Evolutionary conservation across 2,113 vertebrate genomes (phyloP).

Genomic region (Brienomyrus brachyistius): DNA sequence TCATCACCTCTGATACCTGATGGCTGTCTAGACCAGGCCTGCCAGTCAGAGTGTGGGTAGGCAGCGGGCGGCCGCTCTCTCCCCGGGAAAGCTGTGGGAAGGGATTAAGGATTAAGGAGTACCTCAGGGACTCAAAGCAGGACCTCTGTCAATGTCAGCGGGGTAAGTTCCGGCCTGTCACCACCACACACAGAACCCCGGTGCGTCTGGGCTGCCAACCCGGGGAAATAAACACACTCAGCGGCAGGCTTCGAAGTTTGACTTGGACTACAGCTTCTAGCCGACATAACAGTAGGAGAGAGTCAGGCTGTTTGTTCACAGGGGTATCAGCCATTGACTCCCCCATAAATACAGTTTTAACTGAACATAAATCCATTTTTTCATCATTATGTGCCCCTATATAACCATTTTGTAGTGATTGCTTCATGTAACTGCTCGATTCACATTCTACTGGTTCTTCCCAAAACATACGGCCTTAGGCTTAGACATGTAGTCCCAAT

Average conservation of each 20-base stretch:
- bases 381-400: neutral
- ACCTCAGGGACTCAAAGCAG: neutral
- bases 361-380: neutral
- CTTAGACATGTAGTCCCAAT: neutral
- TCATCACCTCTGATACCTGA: neutral
- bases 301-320: neutral
- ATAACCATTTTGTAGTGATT: neutral
- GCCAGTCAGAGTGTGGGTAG: slow-evolving; percentile 54
- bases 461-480: neutral
- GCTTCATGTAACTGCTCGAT: neutral
- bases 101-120: slow-evolving; percentile 20
- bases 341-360: neutral
- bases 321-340: neutral
- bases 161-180: neutral
- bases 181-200: neutral
- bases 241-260: neutral
- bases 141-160: neutral
- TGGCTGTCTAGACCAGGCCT: neutral
- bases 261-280: neutral
- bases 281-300: neutral
- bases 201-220: neutral
- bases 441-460: neutral
- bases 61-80: slow-evolving; percentile 55
- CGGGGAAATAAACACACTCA: neutral
- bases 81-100: slow-evolving; percentile 54